Conservation (phyloP, 2,113 vertebrate genomes). For the Bufo gargarizans region DNA sequence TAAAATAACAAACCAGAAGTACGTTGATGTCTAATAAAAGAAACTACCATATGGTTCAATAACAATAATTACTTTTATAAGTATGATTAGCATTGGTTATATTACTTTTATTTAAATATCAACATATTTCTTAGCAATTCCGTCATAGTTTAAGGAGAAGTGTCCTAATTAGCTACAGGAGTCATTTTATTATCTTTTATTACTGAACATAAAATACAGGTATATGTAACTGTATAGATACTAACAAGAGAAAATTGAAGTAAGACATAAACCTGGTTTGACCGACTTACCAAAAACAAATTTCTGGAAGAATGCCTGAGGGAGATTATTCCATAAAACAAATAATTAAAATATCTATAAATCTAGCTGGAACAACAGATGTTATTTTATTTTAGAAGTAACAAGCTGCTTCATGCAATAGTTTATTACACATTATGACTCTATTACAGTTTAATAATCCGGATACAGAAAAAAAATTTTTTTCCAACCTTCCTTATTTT, state of each 20-base stretch:
- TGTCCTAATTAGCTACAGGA: conserved; percentile 1
- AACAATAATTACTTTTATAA: background rate
- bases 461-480: background rate
- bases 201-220: conserved; percentile 1
- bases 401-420: background rate
- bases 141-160: background rate
- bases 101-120: too few species aligned
- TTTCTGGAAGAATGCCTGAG: background rate
- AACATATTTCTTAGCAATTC: background rate
- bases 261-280: conserved; percentile 19
- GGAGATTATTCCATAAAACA: background rate
- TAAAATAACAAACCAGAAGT: too few species aligned
- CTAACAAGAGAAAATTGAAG: background rate
- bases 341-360: conserved; percentile 18
- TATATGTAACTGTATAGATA: background rate
- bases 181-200: conserved; percentile 14
- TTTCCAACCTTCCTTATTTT: background rate
- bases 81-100: background rate
- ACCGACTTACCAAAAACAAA: conserved; percentile 7
- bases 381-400: background rate
- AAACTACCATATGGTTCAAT: background rate
- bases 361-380: background rate
- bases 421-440: conserved; percentile 5
- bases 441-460: background rate
- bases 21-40: background rate